Base-by-base conservation (phyloP, 2,797 vertebrate species). In the Schizothorax lantsangensis region DNA sequence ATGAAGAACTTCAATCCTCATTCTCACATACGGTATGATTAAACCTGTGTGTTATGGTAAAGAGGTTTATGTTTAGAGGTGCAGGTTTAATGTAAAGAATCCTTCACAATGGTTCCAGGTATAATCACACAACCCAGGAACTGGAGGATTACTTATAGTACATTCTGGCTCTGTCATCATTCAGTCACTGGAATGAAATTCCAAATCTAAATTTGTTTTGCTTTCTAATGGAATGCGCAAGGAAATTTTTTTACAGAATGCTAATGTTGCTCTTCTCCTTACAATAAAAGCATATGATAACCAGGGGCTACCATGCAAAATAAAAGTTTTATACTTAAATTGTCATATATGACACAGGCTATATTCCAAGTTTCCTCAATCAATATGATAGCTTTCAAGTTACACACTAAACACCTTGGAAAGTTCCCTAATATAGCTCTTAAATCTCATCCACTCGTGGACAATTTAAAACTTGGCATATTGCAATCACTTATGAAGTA, bases 1-100 rank as follows among this genome's bases (percentile, higher is more conserved):
- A 79, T 45, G 78, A 64, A 64, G 54, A 84, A 66, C 33, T 74
- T 83, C 5, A 74, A 57, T 52, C 15, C 23, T 21, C 19, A 6
- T 68, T 9, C 9, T 68, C 33, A 14, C 43, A 49, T 75, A 40
- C 5, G 4, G 12, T 64, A 26, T 7, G 11, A 75, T 49, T 9
- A 23, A 75, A 36, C 9, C 11, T 62, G 26, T 30, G 17, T 47
- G 40, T 47, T 23, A 62, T 49, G 19, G 23, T 54, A 52, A 72
- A 26, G 66, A 72, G 30, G 30, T 30, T 30, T 30, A 30, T 30
- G 30, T 30, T 30, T 30, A 30, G 30, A 30, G 30, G 30, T 30
- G 1, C 30, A 30, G 30, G 30, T 30, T 30, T 30, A 30, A 30
- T 30, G 23, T 54, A 52, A 72, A 26, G 66, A 72, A 57, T 47